Conservation (phyloP, 2,888 invertebrate species). For the Thymelicus acteon region DNA sequence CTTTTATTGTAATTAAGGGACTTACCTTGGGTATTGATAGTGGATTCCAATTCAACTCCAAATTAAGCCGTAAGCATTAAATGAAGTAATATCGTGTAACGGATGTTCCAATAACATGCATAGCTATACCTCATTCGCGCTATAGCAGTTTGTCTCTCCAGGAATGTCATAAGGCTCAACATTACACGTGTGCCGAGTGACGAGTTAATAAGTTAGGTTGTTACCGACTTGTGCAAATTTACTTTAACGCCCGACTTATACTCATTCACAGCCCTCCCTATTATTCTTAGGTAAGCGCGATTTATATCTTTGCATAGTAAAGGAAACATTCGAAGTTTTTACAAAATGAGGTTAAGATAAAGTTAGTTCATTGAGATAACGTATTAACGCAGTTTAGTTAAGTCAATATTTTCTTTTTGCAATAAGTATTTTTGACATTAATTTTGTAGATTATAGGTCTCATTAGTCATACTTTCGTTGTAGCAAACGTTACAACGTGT, state of each 20-base stretch:
- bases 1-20: too few species aligned
- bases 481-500: too few species aligned
- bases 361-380: too few species aligned
- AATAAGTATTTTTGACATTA: too few species aligned
- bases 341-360: neutral
- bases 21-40: too few species aligned
- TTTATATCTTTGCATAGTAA: slow-evolving; percentile 70
- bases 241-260: slow-evolving; percentile 76
- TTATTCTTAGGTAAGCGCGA: slow-evolving; percentile 80
- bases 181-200: slow-evolving; percentile 61
- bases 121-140: neutral
- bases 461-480: too few species aligned
- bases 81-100: slow-evolving; percentile 13
- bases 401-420: neutral
- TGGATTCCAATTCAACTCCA: neutral
- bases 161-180: slow-evolving; percentile 65
- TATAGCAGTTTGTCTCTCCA: slow-evolving; percentile 17
- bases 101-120: slow-evolving; percentile 14
- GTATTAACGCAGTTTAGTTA: too few species aligned
- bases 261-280: slow-evolving; percentile 62
- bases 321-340: slow-evolving; percentile 46
- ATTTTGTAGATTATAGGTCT: too few species aligned
- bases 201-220: slow-evolving; percentile 81
- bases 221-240: slow-evolving; percentile 80
- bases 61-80: neutral